Evolutionary conservation across 2,888 invertebrate genomes (phyloP).

Genomic region (Lapara coniferarum): DNA sequence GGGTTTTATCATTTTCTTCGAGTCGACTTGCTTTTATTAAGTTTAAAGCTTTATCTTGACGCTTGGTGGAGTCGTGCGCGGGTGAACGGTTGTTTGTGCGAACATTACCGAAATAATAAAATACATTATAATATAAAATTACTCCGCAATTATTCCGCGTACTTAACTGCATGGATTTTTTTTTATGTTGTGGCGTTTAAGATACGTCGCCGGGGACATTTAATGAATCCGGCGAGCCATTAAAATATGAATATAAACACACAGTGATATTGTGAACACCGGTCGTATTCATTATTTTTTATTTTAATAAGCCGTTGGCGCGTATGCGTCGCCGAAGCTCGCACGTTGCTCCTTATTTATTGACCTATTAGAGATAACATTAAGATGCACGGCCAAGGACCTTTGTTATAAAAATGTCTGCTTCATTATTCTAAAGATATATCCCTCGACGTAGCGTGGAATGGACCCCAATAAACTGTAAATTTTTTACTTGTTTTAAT

Average conservation of each 20-base stretch:
- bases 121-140: conserved; percentile 17
- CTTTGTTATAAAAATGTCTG: conserved; percentile 84
- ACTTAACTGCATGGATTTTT: conserved; percentile 5
- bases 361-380: conserved; percentile 84
- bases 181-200: conserved; percentile 31
- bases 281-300: conserved; percentile 72
- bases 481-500: conserved; percentile 21
- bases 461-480: conserved; percentile 23
- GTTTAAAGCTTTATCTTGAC: conserved; percentile 28
- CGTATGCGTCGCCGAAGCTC: conserved; percentile 81
- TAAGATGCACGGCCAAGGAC: conserved; percentile 84
- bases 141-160: conserved; percentile 10
- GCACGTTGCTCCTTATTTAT: conserved; percentile 82
- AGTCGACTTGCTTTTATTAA: conserved; percentile 36
- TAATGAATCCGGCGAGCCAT: conserved; percentile 56
- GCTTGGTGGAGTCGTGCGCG: background rate
- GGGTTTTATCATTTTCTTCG: conserved; percentile 46
- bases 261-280: conserved; percentile 67
- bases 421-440: conserved; percentile 82
- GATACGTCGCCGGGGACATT: conserved; percentile 42
- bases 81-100: conserved; percentile 30
- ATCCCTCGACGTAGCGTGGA: conserved; percentile 64
- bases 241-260: conserved; percentile 72
- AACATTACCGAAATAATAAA: conserved; percentile 18
- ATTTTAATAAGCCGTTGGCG: conserved; percentile 76